These are phyloP conservation scores for Nomada lathburiana DNA, from an alignment of 2,888 invertebrate species.

Conservation along the genomic window DNA sequence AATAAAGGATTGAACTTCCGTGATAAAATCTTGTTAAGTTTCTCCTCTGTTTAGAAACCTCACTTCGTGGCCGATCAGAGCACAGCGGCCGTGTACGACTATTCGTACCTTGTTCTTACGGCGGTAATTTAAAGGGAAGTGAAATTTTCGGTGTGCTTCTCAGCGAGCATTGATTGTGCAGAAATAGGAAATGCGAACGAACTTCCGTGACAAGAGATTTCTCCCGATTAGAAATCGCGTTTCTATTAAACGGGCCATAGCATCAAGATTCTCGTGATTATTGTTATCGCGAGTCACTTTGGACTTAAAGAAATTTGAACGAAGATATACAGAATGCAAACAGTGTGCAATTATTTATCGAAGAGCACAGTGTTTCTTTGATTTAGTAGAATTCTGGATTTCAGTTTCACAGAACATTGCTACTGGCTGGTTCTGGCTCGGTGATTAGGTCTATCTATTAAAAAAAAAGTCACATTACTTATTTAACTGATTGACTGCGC, in stretches of 20 bases:
- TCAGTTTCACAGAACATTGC: no score
- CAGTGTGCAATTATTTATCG: no score
- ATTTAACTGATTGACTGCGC: no score
- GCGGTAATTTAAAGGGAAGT: neutral
- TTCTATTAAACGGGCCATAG: neutral
- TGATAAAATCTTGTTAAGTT: conserved; percentile 53
- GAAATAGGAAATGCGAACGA: conserved; percentile 12
- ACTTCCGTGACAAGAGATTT: conserved; percentile 26
- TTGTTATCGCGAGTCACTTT: neutral
- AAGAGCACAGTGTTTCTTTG: no score
- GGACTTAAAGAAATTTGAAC: neutral
- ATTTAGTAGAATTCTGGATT: no score
- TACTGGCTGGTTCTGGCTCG: no score
- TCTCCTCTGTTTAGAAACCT: conserved; percentile 51
- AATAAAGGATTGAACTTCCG: conserved; percentile 42
- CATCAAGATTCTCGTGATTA: neutral
- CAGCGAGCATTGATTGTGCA: neutral
- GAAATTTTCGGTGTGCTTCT: conserved; percentile 29
- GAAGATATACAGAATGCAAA: no score
- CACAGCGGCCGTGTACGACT: neutral
- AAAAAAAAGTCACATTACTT: no score
- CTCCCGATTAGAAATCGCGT: conserved; percentile 10
- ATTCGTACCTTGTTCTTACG: conserved; percentile 5
- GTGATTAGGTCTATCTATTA: no score
- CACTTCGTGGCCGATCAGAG: conserved; percentile 26